Conservation (phyloP, 2,888 invertebrate genomes). For the Agrotis puta region DNA sequence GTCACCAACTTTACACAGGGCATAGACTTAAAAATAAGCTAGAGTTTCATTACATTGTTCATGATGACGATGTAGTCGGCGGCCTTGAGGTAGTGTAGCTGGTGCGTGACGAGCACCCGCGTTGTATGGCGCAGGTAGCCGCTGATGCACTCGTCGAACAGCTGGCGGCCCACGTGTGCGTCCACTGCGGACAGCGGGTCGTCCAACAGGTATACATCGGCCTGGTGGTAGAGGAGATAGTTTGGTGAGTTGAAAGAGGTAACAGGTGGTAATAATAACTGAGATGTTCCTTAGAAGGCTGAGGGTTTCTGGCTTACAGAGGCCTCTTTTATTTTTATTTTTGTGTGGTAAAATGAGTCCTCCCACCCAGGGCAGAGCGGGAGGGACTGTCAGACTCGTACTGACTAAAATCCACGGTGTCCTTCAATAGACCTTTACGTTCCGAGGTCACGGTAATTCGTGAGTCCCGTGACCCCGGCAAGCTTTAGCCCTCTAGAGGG, state of each 20-base stretch:
- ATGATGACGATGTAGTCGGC: conserved; percentile 91
- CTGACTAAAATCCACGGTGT: too few species aligned
- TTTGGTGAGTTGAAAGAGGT: not conserved
- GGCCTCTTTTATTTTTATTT: too few species aligned
- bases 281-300: not conserved
- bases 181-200: conserved; percentile 96
- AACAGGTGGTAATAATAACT: not conserved
- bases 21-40: not conserved
- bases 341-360: too few species aligned
- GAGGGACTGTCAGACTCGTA: too few species aligned
- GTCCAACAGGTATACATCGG: conserved; percentile 95
- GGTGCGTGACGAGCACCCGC: conserved; percentile 96
- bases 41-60: conserved; percentile 79
- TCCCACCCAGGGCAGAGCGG: too few species aligned
- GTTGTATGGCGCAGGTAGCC: conserved; percentile 93
- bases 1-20: too few species aligned
- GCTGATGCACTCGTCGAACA: conserved; percentile 94
- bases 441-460: too few species aligned
- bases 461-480: too few species aligned
- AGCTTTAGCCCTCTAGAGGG: too few species aligned
- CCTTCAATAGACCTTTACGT: too few species aligned
- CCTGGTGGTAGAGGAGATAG: conserved; percentile 78
- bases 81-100: conserved; percentile 93
- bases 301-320: too few species aligned
- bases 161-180: conserved; percentile 93